These are phyloP conservation scores for Eurytemora carolleeae DNA, from an alignment of 1,140 invertebrate genomes.

Conservation along the genomic window DNA sequence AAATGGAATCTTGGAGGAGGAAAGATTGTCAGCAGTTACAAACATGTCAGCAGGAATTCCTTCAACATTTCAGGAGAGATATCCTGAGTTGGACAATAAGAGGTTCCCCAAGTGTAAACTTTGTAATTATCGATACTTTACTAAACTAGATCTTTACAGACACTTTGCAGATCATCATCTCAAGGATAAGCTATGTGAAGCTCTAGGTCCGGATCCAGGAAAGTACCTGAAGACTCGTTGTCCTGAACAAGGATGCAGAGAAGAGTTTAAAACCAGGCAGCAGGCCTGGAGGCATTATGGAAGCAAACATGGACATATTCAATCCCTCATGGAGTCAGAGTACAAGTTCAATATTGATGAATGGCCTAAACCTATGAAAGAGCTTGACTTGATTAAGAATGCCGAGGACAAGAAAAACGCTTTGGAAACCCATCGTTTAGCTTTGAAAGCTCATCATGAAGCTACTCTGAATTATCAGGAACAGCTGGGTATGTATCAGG, in stretches of 20 bases:
- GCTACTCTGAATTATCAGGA: background rate
- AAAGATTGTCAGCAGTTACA: background rate
- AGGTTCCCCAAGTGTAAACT: constrained; percentile 14
- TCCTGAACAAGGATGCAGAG: background rate
- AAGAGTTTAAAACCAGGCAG: background rate
- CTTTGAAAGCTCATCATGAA: background rate
- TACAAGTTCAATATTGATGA: background rate
- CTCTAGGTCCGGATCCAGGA: background rate
- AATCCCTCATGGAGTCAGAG: background rate
- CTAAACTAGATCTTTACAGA: constrained; percentile 5
- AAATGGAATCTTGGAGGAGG: background rate
- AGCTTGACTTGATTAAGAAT: background rate
- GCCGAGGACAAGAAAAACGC: background rate
- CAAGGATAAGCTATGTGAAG: background rate
- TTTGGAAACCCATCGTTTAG: background rate
- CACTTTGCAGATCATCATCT: constrained; percentile 14
- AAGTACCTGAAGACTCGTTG: background rate
- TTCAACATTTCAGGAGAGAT: background rate
- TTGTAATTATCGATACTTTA: constrained; percentile 15
- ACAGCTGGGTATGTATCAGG: background rate
- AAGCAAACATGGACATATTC: background rate
- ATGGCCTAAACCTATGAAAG: background rate
- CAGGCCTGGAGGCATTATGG: constrained; percentile 1
- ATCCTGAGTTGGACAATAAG: constrained; percentile 7
- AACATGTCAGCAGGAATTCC: background rate